Evolutionary conservation across 1,140 invertebrate genomes (phyloP), one percentile per base, ranked within the genome.

Genomic region (Zaprionus tsacasi): DNA sequence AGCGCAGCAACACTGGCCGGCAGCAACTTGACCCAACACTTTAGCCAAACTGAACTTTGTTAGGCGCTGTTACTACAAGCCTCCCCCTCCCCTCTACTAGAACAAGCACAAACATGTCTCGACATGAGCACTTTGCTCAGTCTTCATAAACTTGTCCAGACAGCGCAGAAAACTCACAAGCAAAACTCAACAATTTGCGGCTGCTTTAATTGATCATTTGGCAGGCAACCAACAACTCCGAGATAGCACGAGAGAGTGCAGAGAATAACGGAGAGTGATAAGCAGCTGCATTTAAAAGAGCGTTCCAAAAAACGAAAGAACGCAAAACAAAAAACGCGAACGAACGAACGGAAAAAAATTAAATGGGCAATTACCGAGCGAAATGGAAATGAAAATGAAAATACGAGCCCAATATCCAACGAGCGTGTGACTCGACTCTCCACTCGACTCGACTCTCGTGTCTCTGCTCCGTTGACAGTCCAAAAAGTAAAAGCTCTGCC

Each of bases 121-220:
- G 77, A 76, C 82, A 83, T 70, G 79, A 81, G 75, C 83, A 85
- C 81, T 89, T 82, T 61, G 57, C 87, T 63, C 68, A 86, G 66
- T 77, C 48, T 50, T 50, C 54, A 45, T 63, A 82, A 87, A 86
- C 72, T 76, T 79, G 45, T 76, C 30, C 52, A 50, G 59, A 45
- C 45, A 30, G 58, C 40, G 58, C 54, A 35, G 40, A 45, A 45
- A 45, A 45, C n/a, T n/a, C 40, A 15, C 40, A 45, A 15, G 15
- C 40, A 45, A 15, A 45, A 40, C 36, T 21, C 36, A 38, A 48
- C 43, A 66, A 5, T 56, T 15, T 57, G 48, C 45, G 52, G 21
- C 25, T 54, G 50, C 65, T 60, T 59, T 48, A 54, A 60, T 68
- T 59, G 17, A 54, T 59, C 54, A 45, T 50, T 72, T 87, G 79